phyloP scores from a whole-genome alignment of 2,113 vertebrate genomes.

The Atrichornis clamosus region DNA sequence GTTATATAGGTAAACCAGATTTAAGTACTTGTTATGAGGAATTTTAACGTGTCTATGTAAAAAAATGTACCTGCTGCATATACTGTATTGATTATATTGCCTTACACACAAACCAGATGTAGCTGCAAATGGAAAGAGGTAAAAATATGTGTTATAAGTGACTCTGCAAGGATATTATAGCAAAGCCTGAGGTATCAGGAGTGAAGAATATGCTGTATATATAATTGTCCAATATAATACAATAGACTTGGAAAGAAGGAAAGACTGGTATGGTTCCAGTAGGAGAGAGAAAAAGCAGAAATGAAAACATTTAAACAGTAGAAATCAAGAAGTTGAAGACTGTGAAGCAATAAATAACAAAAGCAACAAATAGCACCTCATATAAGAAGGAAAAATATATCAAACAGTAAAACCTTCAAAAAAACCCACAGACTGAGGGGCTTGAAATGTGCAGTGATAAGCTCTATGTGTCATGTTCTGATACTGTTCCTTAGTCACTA shows the following conservation, averaged over 20 bases:
- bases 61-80: background rate
- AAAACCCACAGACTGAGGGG: background rate
- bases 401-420: background rate
- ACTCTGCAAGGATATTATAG: background rate
- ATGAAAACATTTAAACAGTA: background rate
- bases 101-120: background rate
- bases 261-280: background rate
- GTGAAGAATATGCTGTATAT: background rate
- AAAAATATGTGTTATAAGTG: background rate
- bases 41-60: background rate
- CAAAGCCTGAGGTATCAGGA: background rate
- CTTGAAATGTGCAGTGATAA: background rate
- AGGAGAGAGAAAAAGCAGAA: background rate
- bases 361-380: background rate
- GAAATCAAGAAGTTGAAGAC: background rate
- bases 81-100: background rate
- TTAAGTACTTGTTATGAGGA: background rate
- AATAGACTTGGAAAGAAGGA: background rate
- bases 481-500: background rate
- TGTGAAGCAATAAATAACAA: conserved; percentile 4
- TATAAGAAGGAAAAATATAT: background rate
- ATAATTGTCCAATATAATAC: background rate
- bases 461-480: background rate
- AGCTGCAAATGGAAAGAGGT: background rate
- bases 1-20: background rate